Percentiles rank a stretch among this genome's conserved stretches.
phyloP scores from a whole-genome alignment of 1,140 invertebrate species.

The Zaprionus capensis region DNA sequence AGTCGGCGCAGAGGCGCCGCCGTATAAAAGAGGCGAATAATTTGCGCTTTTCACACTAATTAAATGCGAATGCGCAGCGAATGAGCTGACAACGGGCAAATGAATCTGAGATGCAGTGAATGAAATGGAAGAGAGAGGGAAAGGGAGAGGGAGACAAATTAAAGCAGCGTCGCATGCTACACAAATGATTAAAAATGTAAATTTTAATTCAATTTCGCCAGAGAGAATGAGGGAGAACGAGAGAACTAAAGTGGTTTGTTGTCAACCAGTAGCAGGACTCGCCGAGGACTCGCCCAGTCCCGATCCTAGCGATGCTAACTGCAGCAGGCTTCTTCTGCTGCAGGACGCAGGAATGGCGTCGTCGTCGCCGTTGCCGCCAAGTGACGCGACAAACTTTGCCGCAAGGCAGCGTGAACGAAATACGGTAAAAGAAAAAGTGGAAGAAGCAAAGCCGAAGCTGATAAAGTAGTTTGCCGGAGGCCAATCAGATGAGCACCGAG shows the following conservation, averaged over 20 bases:
- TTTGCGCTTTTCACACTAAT: slow-evolving; percentile 81
- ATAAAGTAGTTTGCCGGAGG: slow-evolving; percentile 72
- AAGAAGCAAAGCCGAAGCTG: slow-evolving; percentile 47
- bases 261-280: slow-evolving; percentile 56
- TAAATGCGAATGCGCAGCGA: slow-evolving; percentile 69
- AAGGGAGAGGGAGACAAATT: slow-evolving; percentile 43
- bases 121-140: background rate
- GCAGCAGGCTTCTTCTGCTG: background rate
- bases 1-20: slow-evolving; percentile 34
- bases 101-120: slow-evolving; percentile 48
- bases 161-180: slow-evolving; percentile 61
- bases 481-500: slow-evolving; percentile 24
- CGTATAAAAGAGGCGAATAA: slow-evolving; percentile 57
- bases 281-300: background rate
- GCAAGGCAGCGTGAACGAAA: slow-evolving; percentile 64
- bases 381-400: slow-evolving; percentile 75
- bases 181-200: slow-evolving; percentile 80
- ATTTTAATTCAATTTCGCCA: slow-evolving; percentile 76
- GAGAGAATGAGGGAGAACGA: slow-evolving; percentile 47
- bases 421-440: slow-evolving; percentile 23
- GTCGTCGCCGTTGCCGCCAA: slow-evolving; percentile 7
- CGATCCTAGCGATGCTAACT: slow-evolving; percentile 8
- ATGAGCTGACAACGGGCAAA: slow-evolving; percentile 56
- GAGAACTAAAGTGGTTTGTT: slow-evolving; percentile 75
- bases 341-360: slow-evolving; percentile 9